phyloP scores from a whole-genome alignment of 1,140 invertebrate species.

The Cylas formicarius region DNA sequence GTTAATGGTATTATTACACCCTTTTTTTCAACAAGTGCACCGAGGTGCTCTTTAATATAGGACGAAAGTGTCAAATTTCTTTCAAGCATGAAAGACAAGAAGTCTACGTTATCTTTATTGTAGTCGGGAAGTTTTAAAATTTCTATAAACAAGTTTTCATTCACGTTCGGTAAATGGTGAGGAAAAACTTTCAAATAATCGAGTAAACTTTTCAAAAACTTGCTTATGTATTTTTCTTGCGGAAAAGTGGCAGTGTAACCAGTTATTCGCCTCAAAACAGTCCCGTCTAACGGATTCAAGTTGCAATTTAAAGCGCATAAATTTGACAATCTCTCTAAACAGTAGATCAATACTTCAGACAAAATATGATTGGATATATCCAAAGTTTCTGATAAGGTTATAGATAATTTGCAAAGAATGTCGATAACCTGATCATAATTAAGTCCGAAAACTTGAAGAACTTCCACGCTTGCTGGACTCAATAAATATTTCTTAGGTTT shows the following conservation, averaged over 20 bases:
- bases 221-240: conserved; percentile 9
- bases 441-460: conserved; percentile 20
- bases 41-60: conserved; percentile 44
- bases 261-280: conserved; percentile 14
- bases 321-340: conserved; percentile 17
- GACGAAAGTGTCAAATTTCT: conserved; percentile 43
- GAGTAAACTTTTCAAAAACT: conserved; percentile 15
- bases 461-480: conserved; percentile 12
- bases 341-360: conserved; percentile 14
- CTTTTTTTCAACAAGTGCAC: conserved; percentile 43
- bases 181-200: conserved; percentile 53
- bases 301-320: conserved; percentile 10
- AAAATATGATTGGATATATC: conserved; percentile 10
- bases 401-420: conserved; percentile 11
- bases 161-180: conserved; percentile 45
- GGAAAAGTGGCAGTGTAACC: conserved; percentile 5
- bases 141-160: conserved; percentile 44
- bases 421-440: conserved; percentile 16
- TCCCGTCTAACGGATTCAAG: conserved; percentile 16
- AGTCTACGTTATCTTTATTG: conserved; percentile 45
- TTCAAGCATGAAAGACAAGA: conserved; percentile 46
- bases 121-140: conserved; percentile 36
- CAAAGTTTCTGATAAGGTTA: background rate
- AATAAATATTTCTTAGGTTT: conserved; percentile 36
- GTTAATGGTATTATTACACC: conserved; percentile 52